Percentiles rank a stretch among this genome's conserved stretches.
Evolutionary conservation across 2,113 vertebrate species (phyloP).

Genomic region (Protomyctophum bolini): DNA sequence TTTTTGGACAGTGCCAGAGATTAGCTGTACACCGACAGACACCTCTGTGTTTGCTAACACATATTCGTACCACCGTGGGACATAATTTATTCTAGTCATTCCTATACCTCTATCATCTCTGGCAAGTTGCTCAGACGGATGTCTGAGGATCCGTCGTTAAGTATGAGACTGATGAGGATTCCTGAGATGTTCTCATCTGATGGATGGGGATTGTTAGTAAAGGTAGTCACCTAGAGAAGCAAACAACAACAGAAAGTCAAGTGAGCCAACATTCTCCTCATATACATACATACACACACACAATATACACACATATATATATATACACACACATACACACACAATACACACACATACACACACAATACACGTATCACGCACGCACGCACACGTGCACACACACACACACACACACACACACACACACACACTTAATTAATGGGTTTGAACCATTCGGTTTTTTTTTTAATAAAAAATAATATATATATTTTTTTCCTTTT

Average conservation of each 20-base stretch:
- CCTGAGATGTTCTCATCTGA: slow-evolving; percentile 68
- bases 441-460: too few relatives aligned
- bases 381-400: background rate
- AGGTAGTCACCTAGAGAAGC: slow-evolving; percentile 67
- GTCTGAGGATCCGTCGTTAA: slow-evolving; percentile 10
- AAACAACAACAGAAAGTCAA: background rate
- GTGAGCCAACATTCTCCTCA: too few relatives aligned
- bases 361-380: slow-evolving; percentile 3
- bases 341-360: background rate
- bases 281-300: too few relatives aligned
- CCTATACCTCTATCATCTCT: slow-evolving; percentile 74
- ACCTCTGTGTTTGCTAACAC: too few relatives aligned
- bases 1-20: too few relatives aligned
- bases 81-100: background rate
- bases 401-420: background rate
- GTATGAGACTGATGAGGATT: slow-evolving; percentile 61
- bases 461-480: too few relatives aligned
- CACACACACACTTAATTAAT: too few relatives aligned
- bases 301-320: background rate
- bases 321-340: background rate
- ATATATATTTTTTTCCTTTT: too few relatives aligned
- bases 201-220: slow-evolving; percentile 65
- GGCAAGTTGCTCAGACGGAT: slow-evolving; percentile 64
- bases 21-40: too few relatives aligned
- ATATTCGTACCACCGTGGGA: too few relatives aligned